Base-by-base conservation (phyloP, 2,797 vertebrate species). In the Propithecus deckenii region DNA sequence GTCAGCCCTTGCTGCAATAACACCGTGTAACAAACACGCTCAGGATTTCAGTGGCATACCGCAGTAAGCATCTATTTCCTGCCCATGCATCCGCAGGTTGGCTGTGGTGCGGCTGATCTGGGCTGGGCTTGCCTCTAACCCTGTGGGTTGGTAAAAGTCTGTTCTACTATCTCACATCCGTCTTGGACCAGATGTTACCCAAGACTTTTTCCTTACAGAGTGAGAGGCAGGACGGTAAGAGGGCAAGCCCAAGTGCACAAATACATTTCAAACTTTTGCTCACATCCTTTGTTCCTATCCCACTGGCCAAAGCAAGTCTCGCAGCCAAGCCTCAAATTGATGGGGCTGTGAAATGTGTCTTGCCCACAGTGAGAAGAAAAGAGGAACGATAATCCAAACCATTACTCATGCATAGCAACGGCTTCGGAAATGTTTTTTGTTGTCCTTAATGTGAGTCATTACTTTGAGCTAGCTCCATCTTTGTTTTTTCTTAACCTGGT, bases 361-460 rank as follows among this genome's bases (percentile, higher is more conserved):
- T 76, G 23, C 12, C 11, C 48, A 59, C 23, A 78, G 22, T 35
- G 32, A 79, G 69, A 57, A 90, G 61, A 61, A 52, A 25, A 43
- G 65, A n/a, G 38, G 61, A 41, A 52, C 7, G 22, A 0, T 41
- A 41, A 38, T 17, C 35, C 32, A 41, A 57, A 38, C 7, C 55
- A 17, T 88, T 13, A 18, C 18, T 52, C 12, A 0, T 23, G 38
- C 1, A 1, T 38, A 25, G 25, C 0, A 1, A 59, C n/a, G 11
- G 28, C 46, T 81, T 46, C 3, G 17, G 30, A 12, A 5, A n/a
- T 4, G 3, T 46, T 30, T 69, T 55, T 13, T 50, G 30, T 23
- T 52, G 4, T 63, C 46, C 38, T 85, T 71, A 5, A 35, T 72
- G 7, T 25, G 72, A 88, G 63, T 79, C 28, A 10, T 65, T n/a